Percentiles rank a stretch among this genome's conserved stretches.
These are phyloP conservation scores for Speoplatyrhinus poulsoni DNA, from an alignment of 2,113 vertebrate genomes.

Conservation along the genomic window DNA sequence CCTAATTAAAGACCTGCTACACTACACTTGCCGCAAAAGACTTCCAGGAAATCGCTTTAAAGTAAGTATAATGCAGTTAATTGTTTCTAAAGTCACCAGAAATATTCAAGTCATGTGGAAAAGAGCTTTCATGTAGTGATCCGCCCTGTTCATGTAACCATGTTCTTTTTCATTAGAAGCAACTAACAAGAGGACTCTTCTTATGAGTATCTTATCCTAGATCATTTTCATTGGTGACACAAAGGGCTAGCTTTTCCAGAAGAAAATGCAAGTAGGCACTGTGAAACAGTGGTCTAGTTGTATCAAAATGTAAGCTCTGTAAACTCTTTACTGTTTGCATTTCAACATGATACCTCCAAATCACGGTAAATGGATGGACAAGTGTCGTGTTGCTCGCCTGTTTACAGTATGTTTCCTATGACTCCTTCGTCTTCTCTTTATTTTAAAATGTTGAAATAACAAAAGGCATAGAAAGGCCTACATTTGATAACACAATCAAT, in stretches of 20 bases:
- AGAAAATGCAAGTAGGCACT: background rate
- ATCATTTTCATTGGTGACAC: background rate
- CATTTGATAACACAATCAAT: too few relatives aligned
- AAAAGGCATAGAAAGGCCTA: too few relatives aligned
- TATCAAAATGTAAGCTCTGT: background rate
- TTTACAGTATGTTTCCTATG: too few relatives aligned
- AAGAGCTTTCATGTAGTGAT: constrained; percentile 12
- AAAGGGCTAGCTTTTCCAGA: background rate
- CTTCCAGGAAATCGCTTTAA: constrained; percentile 17
- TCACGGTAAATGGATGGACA: too few relatives aligned
- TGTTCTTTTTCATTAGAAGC: constrained; percentile 11
- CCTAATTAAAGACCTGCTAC: constrained; percentile 36
- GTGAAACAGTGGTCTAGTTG: background rate
- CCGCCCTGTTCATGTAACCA: constrained; percentile 1
- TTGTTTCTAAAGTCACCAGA: constrained; percentile 9
- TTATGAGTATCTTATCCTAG: constrained; percentile 5
- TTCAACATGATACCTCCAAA: too few relatives aligned
- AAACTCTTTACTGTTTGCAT: too few relatives aligned
- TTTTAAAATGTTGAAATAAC: too few relatives aligned
- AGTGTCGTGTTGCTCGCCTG: too few relatives aligned
- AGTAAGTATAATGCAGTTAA: constrained; percentile 8
- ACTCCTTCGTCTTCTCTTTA: too few relatives aligned
- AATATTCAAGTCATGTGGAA: constrained; percentile 23
- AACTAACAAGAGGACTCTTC: background rate
- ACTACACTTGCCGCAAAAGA: constrained; percentile 2